phyloP scores from a whole-genome alignment of 1,140 invertebrate species.

The Lepidotrigona ventralis region DNA sequence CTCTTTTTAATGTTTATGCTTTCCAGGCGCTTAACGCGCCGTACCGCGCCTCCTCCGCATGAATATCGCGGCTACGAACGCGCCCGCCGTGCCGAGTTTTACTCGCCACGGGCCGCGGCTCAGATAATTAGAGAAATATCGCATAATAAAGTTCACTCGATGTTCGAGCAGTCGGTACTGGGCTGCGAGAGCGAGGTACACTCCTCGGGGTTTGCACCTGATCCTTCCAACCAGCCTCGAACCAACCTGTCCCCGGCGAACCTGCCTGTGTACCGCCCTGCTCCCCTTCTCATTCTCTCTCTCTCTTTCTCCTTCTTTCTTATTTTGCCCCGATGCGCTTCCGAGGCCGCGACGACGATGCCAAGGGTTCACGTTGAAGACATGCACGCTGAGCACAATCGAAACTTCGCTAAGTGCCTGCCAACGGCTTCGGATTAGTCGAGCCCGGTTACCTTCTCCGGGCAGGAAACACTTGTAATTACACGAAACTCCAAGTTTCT shows the following conservation, averaged over 20 bases:
- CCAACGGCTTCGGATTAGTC: conserved; percentile 54
- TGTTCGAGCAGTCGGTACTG: conserved; percentile 50
- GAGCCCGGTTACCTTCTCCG: conserved; percentile 37
- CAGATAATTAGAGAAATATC: conserved; percentile 80
- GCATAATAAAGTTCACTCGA: conserved; percentile 73
- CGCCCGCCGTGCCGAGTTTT: conserved; percentile 18
- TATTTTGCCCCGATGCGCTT: background rate
- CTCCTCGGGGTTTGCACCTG: background rate
- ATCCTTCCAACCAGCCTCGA: background rate
- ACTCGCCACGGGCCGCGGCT: conserved; percentile 41
- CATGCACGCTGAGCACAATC: conserved; percentile 67
- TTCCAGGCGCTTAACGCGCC: conserved; percentile 51
- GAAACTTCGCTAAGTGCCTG: conserved; percentile 73
- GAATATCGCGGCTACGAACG: conserved; percentile 43
- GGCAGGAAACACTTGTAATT: conserved; percentile 49
- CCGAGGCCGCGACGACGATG: background rate
- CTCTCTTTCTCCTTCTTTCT: background rate
- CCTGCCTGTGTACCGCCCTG: background rate
- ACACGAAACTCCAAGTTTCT: conserved; percentile 47
- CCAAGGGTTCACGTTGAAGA: conserved; percentile 26
- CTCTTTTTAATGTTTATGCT: conserved; percentile 64
- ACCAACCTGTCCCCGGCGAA: background rate
- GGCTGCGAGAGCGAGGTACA: background rate
- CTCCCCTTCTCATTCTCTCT: too few relatives aligned
- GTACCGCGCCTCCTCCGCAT: conserved; percentile 5